Base-by-base conservation (phyloP, 2,888 invertebrate genomes). In the Aleiodes alternator region DNA sequence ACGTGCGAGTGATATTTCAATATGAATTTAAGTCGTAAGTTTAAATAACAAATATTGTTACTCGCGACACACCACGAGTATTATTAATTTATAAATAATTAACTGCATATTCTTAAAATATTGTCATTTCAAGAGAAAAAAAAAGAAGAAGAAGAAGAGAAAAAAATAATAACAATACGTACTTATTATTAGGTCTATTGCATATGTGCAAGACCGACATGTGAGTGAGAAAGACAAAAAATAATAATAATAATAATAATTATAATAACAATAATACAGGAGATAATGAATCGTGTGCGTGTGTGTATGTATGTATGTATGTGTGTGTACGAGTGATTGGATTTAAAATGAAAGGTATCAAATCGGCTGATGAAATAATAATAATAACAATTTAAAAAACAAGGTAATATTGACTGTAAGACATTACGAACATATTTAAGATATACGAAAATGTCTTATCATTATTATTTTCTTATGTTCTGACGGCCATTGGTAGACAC, bases 1-100 rank as follows among this genome's bases (percentile, higher is more conserved):
- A 80, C 78, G 75, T 80, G 77, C 79, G 79, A 81, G 80, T 81
- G 80, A 81, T 80, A 81, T 75, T 23, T 78, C 73, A 57, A 77
- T 74, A 77, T 76, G 77, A 57, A 80, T 73, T 73, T 76, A 73
- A 43, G 75, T 77, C 34, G n/a, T 72, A 72, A 72, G 61, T 61
- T 16, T 50, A 61, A 68, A 69, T 69, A 69, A 76, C 69, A 66
- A 76, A 73, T 76, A 69, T 38, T 66, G 57, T 76, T 73, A 76
- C 68, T 75, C 76, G 76, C 80, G 66, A 76, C 72, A 75, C 75
- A 51, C 74, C 75, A 76, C 79, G 80, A 81, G 81, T 81, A 81
- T 81, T 81, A 80, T 80, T 80, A 80, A 81, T 78, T 81, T 81
- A 80, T 77, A 38, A 38, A 38, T 38, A 43, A 79, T 78, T 77